Evolutionary conservation across 2,888 invertebrate genomes (phyloP).

Genomic region (Drosophila macrospina): DNA sequence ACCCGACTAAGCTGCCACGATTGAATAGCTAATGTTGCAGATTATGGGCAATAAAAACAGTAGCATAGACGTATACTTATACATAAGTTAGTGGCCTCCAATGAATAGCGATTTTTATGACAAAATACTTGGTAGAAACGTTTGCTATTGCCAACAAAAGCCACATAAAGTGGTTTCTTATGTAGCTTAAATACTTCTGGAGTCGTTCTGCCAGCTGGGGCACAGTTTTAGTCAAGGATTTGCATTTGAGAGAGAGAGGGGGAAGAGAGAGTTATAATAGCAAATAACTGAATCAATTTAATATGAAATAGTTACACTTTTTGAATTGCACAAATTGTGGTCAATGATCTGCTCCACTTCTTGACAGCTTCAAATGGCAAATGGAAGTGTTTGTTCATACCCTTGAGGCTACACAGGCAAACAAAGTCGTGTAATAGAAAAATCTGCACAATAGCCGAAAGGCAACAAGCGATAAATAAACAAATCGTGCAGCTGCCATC

Average conservation of each 20-base stretch:
- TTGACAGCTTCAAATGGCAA: constrained; percentile 40
- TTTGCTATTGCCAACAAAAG: not conserved
- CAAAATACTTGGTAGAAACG: constrained; percentile 14
- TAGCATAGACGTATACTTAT: no score
- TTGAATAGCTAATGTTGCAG: constrained; percentile 72
- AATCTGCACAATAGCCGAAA: constrained; percentile 45
- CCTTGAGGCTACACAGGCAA: constrained; percentile 20
- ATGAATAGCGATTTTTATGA: constrained; percentile 23
- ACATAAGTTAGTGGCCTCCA: constrained; percentile 23
- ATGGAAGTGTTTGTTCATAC: constrained; percentile 15
- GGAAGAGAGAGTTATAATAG: no score
- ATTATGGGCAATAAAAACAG: constrained; percentile 58
- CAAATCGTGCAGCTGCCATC: constrained; percentile 56
- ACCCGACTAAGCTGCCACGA: constrained; percentile 59
- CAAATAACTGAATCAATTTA: no score
- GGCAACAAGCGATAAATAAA: constrained; percentile 48
- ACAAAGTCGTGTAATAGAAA: constrained; percentile 4
- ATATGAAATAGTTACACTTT: not conserved
- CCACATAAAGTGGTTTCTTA: not conserved
- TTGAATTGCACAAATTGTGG: constrained; percentile 6
- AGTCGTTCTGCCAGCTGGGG: not conserved
- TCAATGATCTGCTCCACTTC: constrained; percentile 54
- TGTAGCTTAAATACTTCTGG: not conserved
- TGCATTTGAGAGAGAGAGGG: no score
- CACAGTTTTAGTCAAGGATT: not conserved